Conservation (phyloP, 2,888 invertebrate species). For the Idaea aversata region DNA sequence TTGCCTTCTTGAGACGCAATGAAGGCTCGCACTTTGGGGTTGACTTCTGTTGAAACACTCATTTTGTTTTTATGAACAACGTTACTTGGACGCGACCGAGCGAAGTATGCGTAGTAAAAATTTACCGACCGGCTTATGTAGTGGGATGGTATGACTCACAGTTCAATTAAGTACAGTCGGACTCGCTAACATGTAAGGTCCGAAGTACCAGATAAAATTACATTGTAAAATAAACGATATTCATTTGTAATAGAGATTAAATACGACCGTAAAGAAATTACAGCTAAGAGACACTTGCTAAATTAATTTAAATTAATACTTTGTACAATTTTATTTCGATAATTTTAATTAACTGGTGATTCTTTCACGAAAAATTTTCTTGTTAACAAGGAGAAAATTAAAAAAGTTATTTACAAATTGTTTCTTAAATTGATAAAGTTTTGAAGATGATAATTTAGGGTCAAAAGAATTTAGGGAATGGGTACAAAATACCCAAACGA, state of each 20-base stretch:
- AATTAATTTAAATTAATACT: background rate
- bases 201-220: background rate
- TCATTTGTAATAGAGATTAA: background rate
- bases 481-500: background rate
- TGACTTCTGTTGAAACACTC: constrained; percentile 28
- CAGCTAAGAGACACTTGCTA: background rate
- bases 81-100: constrained; percentile 1
- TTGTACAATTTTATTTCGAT: background rate
- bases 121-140: constrained; percentile 1
- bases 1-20: constrained; percentile 19
- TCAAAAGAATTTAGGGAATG: background rate
- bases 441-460: background rate
- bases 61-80: constrained; percentile 26
- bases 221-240: constrained; percentile 9
- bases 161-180: background rate
- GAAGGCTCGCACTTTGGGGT: constrained; percentile 29
- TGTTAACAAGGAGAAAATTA: background rate
- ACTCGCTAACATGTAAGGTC: background rate
- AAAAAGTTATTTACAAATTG: background rate
- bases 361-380: background rate
- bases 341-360: background rate
- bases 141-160: background rate
- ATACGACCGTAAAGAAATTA: background rate
- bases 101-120: background rate
- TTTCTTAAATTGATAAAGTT: background rate